A percentile compares a stretch with the other conserved stretches of the same genome.
phyloP scores from a whole-genome alignment of 1,140 invertebrate species.

The Chrysopa pallens region DNA sequence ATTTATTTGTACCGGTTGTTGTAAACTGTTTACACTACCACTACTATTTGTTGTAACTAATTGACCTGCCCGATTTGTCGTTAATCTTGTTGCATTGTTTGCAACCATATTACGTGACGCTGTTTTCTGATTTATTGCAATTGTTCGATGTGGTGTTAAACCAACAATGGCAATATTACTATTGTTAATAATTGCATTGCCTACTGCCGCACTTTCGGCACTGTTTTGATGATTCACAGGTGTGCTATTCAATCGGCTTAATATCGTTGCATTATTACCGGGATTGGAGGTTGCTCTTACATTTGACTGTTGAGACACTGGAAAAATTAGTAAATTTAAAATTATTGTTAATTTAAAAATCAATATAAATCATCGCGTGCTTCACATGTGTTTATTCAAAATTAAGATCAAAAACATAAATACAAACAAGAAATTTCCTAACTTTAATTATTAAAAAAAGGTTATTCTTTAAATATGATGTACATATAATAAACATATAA shows the following conservation, averaged over 20 bases:
- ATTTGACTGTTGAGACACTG: constrained; percentile 8
- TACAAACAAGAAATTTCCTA: too few species aligned
- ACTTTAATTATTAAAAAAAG: too few species aligned
- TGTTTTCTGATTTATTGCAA: constrained; percentile 16
- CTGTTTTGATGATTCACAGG: constrained; percentile 43
- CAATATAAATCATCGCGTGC: too few species aligned
- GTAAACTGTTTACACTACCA: constrained; percentile 12
- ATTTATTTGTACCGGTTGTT: constrained; percentile 16
- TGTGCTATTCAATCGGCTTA: constrained; percentile 53
- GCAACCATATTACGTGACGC: constrained; percentile 18
- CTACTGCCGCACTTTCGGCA: constrained; percentile 18
- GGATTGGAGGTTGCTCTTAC: constrained; percentile 26
- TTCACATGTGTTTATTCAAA: too few species aligned
- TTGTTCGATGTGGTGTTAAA: constrained; percentile 13
- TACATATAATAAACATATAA: too few species aligned
- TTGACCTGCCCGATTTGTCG: constrained; percentile 23
- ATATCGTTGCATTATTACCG: constrained; percentile 46
- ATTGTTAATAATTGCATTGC: constrained; percentile 21
- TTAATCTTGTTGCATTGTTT: constrained; percentile 16
- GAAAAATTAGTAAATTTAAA: too few species aligned
- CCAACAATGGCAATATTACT: constrained; percentile 11
- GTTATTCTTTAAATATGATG: too few species aligned
- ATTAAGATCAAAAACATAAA: too few species aligned
- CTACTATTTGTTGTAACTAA: constrained; percentile 25
- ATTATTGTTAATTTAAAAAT: too few species aligned